Evolutionary conservation across 2,797 vertebrate species (phyloP).

Genomic region (Sebastes trivittatus): DNA sequence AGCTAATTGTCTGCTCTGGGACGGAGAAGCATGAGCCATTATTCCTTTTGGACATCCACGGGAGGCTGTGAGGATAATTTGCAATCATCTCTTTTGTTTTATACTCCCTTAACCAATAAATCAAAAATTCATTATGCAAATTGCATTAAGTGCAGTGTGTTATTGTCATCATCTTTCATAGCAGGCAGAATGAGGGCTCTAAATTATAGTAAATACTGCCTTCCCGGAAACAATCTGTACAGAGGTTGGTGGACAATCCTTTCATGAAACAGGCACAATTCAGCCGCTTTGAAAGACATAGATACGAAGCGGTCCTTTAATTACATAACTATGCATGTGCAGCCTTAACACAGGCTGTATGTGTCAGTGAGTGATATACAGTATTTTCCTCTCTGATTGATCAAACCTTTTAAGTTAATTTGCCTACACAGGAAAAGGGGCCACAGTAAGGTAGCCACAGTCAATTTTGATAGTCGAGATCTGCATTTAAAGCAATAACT

Average conservation of each 20-base stretch:
- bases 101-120: constrained; percentile 40
- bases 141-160: constrained; percentile 39
- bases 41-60: constrained; percentile 1
- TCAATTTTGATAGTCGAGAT: constrained; percentile 5
- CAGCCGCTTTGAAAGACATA: background rate
- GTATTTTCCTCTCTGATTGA: constrained; percentile 40
- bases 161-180: constrained; percentile 45
- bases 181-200: background rate
- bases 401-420: constrained; percentile 66
- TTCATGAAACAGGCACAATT: background rate
- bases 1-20: constrained; percentile 18
- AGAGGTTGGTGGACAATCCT: background rate
- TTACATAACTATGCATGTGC: constrained; percentile 9
- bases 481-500: constrained; percentile 28
- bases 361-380: constrained; percentile 25
- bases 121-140: constrained; percentile 59
- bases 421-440: background rate
- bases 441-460: background rate
- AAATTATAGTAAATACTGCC: background rate
- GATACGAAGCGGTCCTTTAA: background rate
- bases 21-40: background rate
- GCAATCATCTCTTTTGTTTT: constrained; percentile 50
- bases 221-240: background rate
- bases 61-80: constrained; percentile 34
- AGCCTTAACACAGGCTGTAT: background rate